Evolutionary conservation across 2,888 invertebrate species (phyloP).

Genomic region (Mimachlamys varia): DNA sequence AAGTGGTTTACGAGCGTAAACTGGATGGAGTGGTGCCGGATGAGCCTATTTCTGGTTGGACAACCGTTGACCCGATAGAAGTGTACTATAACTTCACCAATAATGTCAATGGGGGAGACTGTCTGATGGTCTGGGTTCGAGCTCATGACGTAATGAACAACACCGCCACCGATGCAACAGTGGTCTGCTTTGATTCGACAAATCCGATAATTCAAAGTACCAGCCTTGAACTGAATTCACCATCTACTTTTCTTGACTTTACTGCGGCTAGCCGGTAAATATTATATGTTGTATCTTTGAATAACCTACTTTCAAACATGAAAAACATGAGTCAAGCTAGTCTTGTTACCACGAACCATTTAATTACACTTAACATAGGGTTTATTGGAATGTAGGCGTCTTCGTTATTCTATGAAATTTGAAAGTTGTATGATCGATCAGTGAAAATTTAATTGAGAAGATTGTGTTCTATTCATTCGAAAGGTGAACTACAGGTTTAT

Average conservation of each 20-base stretch:
- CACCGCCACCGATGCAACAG: conserved; percentile 45
- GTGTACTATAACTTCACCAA: conserved; percentile 40
- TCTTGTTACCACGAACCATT: too few relatives aligned
- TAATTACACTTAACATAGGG: too few relatives aligned
- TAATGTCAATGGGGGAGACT: conserved; percentile 38
- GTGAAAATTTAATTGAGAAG: too few relatives aligned
- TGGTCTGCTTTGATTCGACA: conserved; percentile 51
- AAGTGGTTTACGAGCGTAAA: not conserved
- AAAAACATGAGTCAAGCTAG: too few relatives aligned
- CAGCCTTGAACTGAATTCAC: not conserved
- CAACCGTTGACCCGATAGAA: not conserved
- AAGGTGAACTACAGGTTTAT: too few relatives aligned
- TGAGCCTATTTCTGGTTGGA: not conserved
- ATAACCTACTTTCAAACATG: too few relatives aligned
- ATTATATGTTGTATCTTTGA: too few relatives aligned
- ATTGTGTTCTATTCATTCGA: too few relatives aligned
- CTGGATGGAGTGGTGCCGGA: not conserved
- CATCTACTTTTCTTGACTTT: not conserved
- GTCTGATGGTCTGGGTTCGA: conserved; percentile 47
- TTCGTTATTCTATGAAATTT: too few relatives aligned
- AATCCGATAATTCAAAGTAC: conserved; percentile 36
- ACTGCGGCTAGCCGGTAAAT: not conserved
- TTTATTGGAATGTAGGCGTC: too few relatives aligned
- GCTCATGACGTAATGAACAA: conserved; percentile 52
- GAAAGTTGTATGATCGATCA: too few relatives aligned